These are phyloP conservation scores for Cynodonichthys magdalenae DNA, from an alignment of 2,797 vertebrate genomes.

Conservation along the genomic window DNA sequence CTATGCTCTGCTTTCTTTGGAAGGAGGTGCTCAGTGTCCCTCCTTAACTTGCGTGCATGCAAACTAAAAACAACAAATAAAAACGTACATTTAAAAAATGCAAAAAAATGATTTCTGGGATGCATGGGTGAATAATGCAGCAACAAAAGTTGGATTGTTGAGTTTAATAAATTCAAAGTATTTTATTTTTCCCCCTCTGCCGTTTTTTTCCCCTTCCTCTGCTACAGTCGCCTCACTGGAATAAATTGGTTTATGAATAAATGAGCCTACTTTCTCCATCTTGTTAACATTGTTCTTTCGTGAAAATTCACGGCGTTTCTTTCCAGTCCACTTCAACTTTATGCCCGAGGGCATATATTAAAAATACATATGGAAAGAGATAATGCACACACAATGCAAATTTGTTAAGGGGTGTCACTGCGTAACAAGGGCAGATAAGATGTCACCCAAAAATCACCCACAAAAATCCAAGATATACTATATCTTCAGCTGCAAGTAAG, in stretches of 20 bases:
- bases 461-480: constrained; percentile 33
- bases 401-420: constrained; percentile 79
- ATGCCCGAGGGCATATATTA: constrained; percentile 85
- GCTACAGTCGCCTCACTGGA: constrained; percentile 80
- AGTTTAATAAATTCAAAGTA: constrained; percentile 85
- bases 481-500: constrained; percentile 56
- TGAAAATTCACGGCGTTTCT: constrained; percentile 81
- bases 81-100: constrained; percentile 63
- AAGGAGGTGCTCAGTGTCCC: constrained; percentile 58
- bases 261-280: constrained; percentile 82
- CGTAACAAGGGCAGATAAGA: constrained; percentile 72
- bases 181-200: constrained; percentile 68
- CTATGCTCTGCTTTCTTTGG: constrained; percentile 73
- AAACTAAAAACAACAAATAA: constrained; percentile 64
- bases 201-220: constrained; percentile 63
- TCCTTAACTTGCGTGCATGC: constrained; percentile 52
- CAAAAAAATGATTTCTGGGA: constrained; percentile 71
- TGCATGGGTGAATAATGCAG: constrained; percentile 67
- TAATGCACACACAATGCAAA: constrained; percentile 83
- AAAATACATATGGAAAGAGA: constrained; percentile 87
- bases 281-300: constrained; percentile 87
- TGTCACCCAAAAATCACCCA: constrained; percentile 66
- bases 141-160: constrained; percentile 71
- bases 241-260: constrained; percentile 89
- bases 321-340: constrained; percentile 85